Evolutionary conservation across 2,797 vertebrate genomes (phyloP), one percentile per base, ranked within the genome.

Genomic region (Danionella dracula): DNA sequence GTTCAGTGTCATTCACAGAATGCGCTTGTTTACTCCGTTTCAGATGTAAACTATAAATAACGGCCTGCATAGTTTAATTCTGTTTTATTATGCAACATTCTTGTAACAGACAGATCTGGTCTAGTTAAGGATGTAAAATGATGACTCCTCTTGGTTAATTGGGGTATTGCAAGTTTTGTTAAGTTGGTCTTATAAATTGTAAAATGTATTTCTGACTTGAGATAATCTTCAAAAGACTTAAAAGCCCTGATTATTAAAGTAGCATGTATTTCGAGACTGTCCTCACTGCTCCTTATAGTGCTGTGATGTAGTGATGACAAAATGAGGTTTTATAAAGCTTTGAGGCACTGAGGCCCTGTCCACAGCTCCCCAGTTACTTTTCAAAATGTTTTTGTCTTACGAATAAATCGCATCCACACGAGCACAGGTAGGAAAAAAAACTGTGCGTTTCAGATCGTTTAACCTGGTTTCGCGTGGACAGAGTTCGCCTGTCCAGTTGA

Each of bases 1-100:
- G 68, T 70, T 53, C 49, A 68, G 37, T 70, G 79, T 82, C 81
- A 73, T 83, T 83, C 71, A 67, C 76, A 90, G 87, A 71, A 41
- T 50, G 20, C 74, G 62, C 20, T 49, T 57, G 19, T 32, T 40
- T 46, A 49, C 44, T 37, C 31, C 4, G 0, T 46, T 38, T 48
- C 32, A 12, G 1, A 1, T 32, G 31, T 23, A 29, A 23, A 32
- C 31, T 60, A 23, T 8, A 37, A 61, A 48, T 61, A 38, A 10
- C 23, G 31, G 15, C 41, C 34, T 34, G 20, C 0, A 12, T 29
- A 46, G 16, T 15, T n/a, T n/a, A n/a, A 3, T 3, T 16, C 13
- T 13, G n/a, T 57, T 57, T 31, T 57, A 19, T 17, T 11, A 17
- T 57, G 23, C 5, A 35, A 29, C 21, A 17, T 42, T 8, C 15